Conservation (phyloP, 2,888 invertebrate genomes). For the Eupithecia subumbrata region DNA sequence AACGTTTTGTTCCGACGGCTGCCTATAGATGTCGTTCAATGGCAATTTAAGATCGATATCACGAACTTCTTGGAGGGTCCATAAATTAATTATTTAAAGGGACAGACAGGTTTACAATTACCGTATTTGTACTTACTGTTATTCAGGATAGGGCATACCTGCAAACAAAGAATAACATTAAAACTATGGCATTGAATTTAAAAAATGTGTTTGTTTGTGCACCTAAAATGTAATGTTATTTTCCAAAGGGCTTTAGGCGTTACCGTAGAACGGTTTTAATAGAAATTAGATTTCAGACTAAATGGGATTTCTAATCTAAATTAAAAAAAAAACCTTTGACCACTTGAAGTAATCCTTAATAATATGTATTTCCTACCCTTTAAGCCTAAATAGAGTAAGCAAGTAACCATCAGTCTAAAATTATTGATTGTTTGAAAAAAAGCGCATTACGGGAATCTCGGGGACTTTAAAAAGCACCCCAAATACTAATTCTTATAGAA, state of each 20-base stretch:
- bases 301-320: too few species aligned
- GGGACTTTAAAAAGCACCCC: constrained; percentile 49
- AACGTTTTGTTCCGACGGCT: constrained; percentile 42
- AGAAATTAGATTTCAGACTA: neutral
- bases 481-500: constrained; percentile 46
- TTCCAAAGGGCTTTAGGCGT: neutral
- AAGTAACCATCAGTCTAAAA: neutral
- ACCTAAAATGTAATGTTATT: neutral
- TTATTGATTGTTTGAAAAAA: neutral
- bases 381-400: neutral
- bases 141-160: constrained; percentile 59
- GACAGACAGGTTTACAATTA: constrained; percentile 29
- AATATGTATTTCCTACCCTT: neutral
- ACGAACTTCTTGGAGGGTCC: constrained; percentile 45
- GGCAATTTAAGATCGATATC: constrained; percentile 22
- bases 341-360: neutral
- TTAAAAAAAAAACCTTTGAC: neutral
- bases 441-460: neutral
- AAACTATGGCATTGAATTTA: neutral
- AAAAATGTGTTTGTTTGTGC: neutral
- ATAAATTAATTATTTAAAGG: constrained; percentile 48
- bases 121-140: constrained; percentile 49
- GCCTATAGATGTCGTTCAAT: constrained; percentile 64
- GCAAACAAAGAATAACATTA: constrained; percentile 49
- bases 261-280: neutral